Evolutionary conservation across 2,113 vertebrate species (phyloP).

Genomic region (Ardeotis arabs): DNA sequence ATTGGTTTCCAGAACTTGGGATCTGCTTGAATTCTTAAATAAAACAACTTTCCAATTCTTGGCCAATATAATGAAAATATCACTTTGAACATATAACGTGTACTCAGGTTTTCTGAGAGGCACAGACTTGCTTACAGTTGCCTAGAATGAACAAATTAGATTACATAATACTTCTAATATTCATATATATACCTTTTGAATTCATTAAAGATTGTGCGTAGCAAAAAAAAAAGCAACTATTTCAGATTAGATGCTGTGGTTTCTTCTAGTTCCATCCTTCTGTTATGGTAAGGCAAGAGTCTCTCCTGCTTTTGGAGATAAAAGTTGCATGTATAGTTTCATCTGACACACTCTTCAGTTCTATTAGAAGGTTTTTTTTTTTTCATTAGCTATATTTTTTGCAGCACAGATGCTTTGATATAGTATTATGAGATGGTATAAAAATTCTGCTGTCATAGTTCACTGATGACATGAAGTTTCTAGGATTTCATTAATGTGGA

Average conservation of each 20-base stretch:
- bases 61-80: neutral
- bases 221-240: neutral
- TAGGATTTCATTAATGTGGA: neutral
- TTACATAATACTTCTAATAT: neutral
- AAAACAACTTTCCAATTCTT: neutral
- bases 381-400: neutral
- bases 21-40: neutral
- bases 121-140: neutral
- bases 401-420: neutral
- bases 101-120: neutral
- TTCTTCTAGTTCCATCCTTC: neutral
- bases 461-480: neutral
- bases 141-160: neutral
- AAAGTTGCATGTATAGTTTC: neutral
- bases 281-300: neutral
- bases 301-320: neutral
- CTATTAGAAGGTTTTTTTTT: neutral
- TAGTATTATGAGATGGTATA: neutral
- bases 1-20: neutral
- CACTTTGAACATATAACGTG: neutral
- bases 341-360: neutral
- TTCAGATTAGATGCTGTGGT: neutral
- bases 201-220: neutral
- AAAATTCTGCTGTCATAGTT: neutral
- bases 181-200: neutral